Evolutionary conservation across 2,888 invertebrate genomes (phyloP).

Genomic region (Orchesellides sinensis): DNA sequence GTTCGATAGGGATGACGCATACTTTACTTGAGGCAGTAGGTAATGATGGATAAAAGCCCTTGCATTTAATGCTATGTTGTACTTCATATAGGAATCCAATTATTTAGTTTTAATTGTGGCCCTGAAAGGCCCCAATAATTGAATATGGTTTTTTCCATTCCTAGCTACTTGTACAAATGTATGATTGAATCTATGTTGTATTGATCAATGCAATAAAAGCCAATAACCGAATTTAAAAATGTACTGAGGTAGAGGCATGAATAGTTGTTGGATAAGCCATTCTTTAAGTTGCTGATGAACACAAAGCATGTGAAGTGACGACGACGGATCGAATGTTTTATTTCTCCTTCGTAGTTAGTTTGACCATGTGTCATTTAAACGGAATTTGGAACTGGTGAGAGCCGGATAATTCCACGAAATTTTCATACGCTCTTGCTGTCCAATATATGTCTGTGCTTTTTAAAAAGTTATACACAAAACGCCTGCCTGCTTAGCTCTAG

Average conservation of each 20-base stretch:
- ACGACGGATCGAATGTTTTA: not conserved
- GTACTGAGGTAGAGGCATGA: not conserved
- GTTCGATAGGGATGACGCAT: too few species aligned
- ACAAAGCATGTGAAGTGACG: not conserved
- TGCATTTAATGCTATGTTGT: too few species aligned
- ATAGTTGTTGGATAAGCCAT: not conserved
- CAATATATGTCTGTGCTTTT: not conserved
- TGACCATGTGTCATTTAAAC: not conserved
- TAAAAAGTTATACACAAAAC: not conserved
- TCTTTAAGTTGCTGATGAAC: not conserved
- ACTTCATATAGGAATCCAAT: too few species aligned
- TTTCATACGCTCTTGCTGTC: not conserved
- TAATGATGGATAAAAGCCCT: too few species aligned
- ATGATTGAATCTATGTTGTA: too few species aligned
- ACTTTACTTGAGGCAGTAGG: too few species aligned
- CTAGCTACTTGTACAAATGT: too few species aligned
- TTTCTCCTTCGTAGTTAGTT: not conserved
- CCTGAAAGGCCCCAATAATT: too few species aligned
- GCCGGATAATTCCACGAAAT: not conserved
- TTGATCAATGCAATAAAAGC: not conserved
- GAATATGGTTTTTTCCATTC: too few species aligned
- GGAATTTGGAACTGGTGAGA: not conserved
- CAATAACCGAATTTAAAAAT: not conserved
- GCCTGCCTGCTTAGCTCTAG: too few species aligned
- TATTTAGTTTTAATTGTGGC: too few species aligned